Evolutionary conservation across 2,888 invertebrate genomes (phyloP), one percentile per base, ranked within the genome.

Genomic region (Andrena marginata): DNA sequence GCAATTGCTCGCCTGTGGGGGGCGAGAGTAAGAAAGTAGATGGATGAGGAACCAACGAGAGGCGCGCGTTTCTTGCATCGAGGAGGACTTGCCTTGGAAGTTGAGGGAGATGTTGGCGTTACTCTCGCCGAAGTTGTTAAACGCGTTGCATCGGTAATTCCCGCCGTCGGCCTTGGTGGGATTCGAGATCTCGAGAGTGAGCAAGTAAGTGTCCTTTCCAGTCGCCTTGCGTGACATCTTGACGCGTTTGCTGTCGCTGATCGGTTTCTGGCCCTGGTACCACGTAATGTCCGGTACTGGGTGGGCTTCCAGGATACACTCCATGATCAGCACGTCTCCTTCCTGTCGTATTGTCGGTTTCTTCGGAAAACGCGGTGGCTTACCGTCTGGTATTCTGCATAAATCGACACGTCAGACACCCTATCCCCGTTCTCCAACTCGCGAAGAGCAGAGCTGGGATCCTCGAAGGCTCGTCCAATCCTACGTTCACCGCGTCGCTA

Each of bases 71-170:
- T 13, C 56, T 71, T 59, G 77, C 74, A 65, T 84, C 77, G 86
- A 91, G 62, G 31, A 42, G 77, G 91, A 92, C 95, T 96, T 97
- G 98, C 99, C 99, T 97, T 99, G 98, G 96, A 99, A 99, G 95
- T 99, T 99, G 94, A 99, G 97, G 94, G 99, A 98, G 95, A 99
- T 99, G 95, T 99, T 99, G 92, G 99, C 99, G 96, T 99, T 99
- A 95, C 99, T 99, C 96, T 99, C 99, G 95, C 99, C 99, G 95
- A 97, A 97, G 94, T 97, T 97, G 96, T 99, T 99, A 96, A 99
- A 97, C 92, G 99, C 99, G 95, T 99, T 99, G 96, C 99, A 99
- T 94, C 99, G 97, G 96, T 99, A 99, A 95, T 98, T 98, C 91
- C 99, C 99, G 92, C 99, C 99, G 95, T 99, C 99, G 93, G 98